phyloP scores from a whole-genome alignment of 2,797 vertebrate species.

The Tadarida brasiliensis region DNA sequence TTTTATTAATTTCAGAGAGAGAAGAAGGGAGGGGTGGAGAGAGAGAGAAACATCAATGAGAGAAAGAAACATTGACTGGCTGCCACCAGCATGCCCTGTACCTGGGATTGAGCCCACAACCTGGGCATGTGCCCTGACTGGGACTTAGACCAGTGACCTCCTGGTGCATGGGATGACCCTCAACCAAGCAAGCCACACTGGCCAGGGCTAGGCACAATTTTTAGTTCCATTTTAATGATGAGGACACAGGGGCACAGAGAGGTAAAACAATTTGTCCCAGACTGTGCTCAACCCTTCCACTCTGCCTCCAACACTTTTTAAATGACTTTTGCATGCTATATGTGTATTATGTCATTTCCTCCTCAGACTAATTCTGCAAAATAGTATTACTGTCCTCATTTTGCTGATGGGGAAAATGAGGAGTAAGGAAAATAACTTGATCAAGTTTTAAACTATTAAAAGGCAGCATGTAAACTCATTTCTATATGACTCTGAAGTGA shows the following conservation, averaged over 20 bases:
- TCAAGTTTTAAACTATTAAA: not conserved
- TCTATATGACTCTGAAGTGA: not conserved
- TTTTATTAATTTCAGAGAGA: not conserved
- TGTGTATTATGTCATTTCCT: not conserved
- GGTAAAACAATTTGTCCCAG: slow-evolving; percentile 5
- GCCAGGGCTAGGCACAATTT: not conserved
- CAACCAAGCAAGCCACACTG: not conserved
- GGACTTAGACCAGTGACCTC: not conserved
- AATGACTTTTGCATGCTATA: not conserved
- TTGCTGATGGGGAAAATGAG: slow-evolving; percentile 41
- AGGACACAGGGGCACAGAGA: not conserved
- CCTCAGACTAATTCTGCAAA: not conserved
- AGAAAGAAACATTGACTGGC: not conserved
- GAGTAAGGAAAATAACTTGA: not conserved
- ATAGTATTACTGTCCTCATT: not conserved
- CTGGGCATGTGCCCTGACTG: not conserved
- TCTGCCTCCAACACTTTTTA: not conserved
- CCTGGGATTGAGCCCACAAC: not conserved
- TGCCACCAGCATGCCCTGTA: not conserved
- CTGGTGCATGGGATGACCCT: not conserved
- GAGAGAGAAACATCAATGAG: not conserved
- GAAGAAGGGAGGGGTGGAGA: not conserved
- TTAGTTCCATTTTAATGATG: slow-evolving; percentile 64
- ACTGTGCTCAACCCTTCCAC: not conserved
- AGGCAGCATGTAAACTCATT: not conserved